These are phyloP conservation scores for Drosophila subobscura DNA, from an alignment of 1,140 invertebrate genomes.

Conservation along the genomic window DNA sequence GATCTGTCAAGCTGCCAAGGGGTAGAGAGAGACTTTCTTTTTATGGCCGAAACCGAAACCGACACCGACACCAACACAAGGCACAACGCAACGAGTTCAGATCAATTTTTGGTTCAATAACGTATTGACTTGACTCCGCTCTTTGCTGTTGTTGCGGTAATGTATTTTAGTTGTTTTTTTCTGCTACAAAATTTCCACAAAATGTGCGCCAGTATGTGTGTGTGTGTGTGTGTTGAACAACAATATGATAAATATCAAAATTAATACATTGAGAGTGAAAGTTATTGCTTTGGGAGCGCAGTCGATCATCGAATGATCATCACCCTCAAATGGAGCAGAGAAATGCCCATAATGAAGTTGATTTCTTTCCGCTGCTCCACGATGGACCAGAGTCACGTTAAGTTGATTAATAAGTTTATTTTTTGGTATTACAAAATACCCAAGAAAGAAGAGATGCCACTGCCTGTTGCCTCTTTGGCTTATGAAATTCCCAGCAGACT, in stretches of 20 bases:
- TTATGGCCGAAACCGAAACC: slow-evolving; percentile 56
- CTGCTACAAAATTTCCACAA: slow-evolving; percentile 53
- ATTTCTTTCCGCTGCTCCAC: slow-evolving; percentile 62
- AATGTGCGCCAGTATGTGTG: slow-evolving; percentile 21
- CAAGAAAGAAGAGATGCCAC: slow-evolving; percentile 30
- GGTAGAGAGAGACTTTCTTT: slow-evolving; percentile 74
- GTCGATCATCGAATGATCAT: slow-evolving; percentile 68
- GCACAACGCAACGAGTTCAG: slow-evolving; percentile 77
- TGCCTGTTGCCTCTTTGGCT: slow-evolving; percentile 26
- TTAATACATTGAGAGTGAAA: slow-evolving; percentile 83
- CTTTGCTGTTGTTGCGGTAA: slow-evolving; percentile 48
- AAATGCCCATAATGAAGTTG: slow-evolving; percentile 46
- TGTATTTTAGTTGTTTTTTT: slow-evolving; percentile 25
- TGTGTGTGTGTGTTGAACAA: slow-evolving; percentile 64
- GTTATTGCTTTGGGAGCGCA: slow-evolving; percentile 75
- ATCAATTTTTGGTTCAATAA: slow-evolving; percentile 81
- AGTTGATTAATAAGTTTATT: slow-evolving; percentile 71
- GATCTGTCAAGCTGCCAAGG: slow-evolving; percentile 60
- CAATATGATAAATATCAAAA: slow-evolving; percentile 83
- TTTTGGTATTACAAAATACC: slow-evolving; percentile 71
- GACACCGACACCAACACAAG: slow-evolving; percentile 55
- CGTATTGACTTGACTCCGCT: slow-evolving; percentile 52
- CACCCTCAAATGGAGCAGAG: slow-evolving; percentile 24
- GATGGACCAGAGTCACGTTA: slow-evolving; percentile 64
- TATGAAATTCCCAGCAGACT: slow-evolving; percentile 49